Percentiles rank a stretch among this genome's conserved stretches.
Conservation (phyloP, 1,140 invertebrate species). For the Zophobas morio region DNA sequence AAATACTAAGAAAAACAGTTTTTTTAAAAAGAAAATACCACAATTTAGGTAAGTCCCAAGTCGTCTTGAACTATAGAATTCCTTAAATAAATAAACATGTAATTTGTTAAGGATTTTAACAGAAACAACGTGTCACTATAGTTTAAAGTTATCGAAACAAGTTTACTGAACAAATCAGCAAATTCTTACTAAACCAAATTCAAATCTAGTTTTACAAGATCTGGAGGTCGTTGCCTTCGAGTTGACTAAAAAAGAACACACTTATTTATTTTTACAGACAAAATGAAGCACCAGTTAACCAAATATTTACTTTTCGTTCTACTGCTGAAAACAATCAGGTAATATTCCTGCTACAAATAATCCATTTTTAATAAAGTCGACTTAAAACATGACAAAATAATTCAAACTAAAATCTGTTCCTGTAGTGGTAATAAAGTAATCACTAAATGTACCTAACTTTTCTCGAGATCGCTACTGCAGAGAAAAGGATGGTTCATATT, state of each 20-base stretch:
- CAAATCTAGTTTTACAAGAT: background rate
- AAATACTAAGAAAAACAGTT: no score
- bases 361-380: background rate
- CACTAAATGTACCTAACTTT: no score
- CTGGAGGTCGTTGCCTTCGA: constrained; percentile 4
- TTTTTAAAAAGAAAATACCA: no score
- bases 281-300: constrained; percentile 15
- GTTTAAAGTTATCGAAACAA: no score
- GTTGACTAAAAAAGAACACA: background rate
- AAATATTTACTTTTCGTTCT: constrained; percentile 25
- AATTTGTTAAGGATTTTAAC: no score
- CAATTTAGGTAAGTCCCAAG: no score
- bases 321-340: constrained; percentile 19
- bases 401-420: background rate
- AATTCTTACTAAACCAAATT: background rate
- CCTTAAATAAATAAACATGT: no score
- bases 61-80: no score
- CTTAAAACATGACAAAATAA: background rate
- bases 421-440: background rate
- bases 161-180: background rate
- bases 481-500: background rate
- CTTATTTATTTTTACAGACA: constrained; percentile 15
- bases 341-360: background rate
- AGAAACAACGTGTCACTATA: no score
- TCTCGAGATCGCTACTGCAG: background rate